Evolutionary conservation across 2,888 invertebrate species (phyloP).

Genomic region (Crepidodera aurea): DNA sequence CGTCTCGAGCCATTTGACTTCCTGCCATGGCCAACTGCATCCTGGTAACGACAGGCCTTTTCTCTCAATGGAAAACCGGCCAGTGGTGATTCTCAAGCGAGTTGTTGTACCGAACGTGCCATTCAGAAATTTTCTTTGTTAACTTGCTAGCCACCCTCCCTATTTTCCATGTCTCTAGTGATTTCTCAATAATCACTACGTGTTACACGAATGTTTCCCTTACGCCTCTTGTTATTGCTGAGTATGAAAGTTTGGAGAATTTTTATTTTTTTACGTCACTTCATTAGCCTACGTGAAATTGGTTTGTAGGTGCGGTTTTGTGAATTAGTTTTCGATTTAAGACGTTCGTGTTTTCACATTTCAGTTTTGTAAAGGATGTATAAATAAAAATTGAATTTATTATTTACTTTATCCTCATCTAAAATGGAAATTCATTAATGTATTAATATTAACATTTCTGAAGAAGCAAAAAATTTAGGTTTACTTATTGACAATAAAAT

Average conservation of each 20-base stretch:
- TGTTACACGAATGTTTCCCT: conserved; percentile 31
- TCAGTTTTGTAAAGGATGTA: no score
- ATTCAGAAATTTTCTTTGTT: conserved; percentile 31
- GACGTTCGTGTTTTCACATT: no score
- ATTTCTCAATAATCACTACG: conserved; percentile 29
- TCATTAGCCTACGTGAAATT: not conserved
- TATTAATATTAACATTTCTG: no score
- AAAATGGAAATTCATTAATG: no score
- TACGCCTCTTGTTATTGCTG: conserved; percentile 9
- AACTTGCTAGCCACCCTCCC: conserved; percentile 26
- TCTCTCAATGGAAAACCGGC: conserved; percentile 30
- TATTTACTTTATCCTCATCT: no score
- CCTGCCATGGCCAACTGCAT: conserved; percentile 32
- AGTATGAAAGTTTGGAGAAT: not conserved
- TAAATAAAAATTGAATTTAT: no score
- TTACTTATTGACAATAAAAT: no score
- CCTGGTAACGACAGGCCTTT: conserved; percentile 31
- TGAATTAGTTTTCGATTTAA: no score
- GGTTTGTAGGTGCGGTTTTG: not conserved
- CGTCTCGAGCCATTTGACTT: conserved; percentile 32
- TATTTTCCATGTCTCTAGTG: conserved; percentile 26
- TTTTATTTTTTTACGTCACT: not conserved
- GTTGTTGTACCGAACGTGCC: conserved; percentile 29
- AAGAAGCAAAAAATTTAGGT: no score
- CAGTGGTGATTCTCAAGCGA: conserved; percentile 29